Evolutionary conservation across 2,888 invertebrate species (phyloP), one percentile per base, ranked within the genome.

Genomic region (Conops quadrifasciatus): DNA sequence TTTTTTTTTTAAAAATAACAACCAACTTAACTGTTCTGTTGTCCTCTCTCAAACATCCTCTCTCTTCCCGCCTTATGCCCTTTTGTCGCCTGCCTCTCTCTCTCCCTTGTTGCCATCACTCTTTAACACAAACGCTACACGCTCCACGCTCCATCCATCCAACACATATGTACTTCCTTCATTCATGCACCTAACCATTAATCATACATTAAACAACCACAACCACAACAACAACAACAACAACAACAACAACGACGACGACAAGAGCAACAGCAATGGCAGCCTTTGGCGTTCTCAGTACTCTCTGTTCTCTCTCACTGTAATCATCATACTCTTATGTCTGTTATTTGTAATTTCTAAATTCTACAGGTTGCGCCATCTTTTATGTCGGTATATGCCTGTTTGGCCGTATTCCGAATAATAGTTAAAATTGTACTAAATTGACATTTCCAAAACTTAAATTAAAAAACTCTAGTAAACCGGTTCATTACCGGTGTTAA

Each of bases 161-260:
- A 36, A 36, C 5, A 4, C 36, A 7, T 4, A 36, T 9, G 9
- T 36, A 62, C 68, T 68, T 60, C 51, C 60, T 68, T 30, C 36
- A 62, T 62, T 49, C 60, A 68, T 68, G 36, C 68, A 68, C 49
- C 49, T 60, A 49, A 68, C 58, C 19, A 21, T 59, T 49, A 65
- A 16, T 30, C 49, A 65, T 28, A 19, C 51, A 56, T 11, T 36
- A 63, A 63, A 63, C 13, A 15, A 21, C 56, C 51, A 28, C 19
- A 30, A 66, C 67, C 51, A 28, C 68, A 60, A 68, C 11, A 21
- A 28, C 19, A 68, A 21, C 68, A 4, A 60, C 30, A 67, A 56
- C 21, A 19, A 56, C 15, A 43, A 43, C 56, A 66, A 0, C 56
- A 43, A 62, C 16, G 47, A 64, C 60, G 30, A 53, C 15, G 19